Evolutionary conservation across 2,888 invertebrate genomes (phyloP).

Genomic region (Acanthosepion pharaonis): DNA sequence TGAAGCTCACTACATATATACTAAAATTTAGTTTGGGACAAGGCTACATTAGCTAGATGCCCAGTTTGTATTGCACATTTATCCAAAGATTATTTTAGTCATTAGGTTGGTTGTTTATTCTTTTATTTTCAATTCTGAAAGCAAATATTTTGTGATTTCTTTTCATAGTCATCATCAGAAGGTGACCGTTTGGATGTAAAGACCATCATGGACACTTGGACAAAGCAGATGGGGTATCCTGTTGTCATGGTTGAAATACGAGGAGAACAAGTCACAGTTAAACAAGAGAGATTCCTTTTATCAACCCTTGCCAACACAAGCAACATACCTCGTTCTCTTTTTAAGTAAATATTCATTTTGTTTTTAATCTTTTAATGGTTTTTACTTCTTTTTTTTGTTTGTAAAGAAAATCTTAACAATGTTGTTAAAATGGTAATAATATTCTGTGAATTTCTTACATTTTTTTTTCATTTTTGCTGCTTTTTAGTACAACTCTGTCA

Average conservation of each 20-base stretch:
- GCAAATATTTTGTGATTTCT: background rate
- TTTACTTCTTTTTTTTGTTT: background rate
- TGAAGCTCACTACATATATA: too few species aligned
- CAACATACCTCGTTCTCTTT: slow-evolving; percentile 55
- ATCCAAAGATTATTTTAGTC: too few species aligned
- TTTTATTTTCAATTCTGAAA: too few species aligned
- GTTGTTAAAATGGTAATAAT: too few species aligned
- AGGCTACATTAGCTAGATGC: too few species aligned
- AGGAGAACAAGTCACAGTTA: slow-evolving; percentile 56
- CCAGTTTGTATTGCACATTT: too few species aligned
- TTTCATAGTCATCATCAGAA: background rate
- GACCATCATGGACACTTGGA: slow-evolving; percentile 71
- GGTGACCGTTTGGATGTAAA: slow-evolving; percentile 59
- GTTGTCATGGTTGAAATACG: slow-evolving; percentile 65
- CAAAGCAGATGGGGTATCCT: slow-evolving; percentile 71
- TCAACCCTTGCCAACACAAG: slow-evolving; percentile 52
- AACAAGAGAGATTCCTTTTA: slow-evolving; percentile 64
- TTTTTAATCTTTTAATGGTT: background rate
- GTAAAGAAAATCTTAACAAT: too few species aligned
- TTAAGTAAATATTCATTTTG: slow-evolving; percentile 56
- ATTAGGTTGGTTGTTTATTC: too few species aligned
- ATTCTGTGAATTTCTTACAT: too few species aligned
- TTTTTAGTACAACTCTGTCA: too few species aligned
- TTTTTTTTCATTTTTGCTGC: too few species aligned
- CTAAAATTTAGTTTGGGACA: too few species aligned